Conservation (phyloP, 2,113 vertebrate species). For the Ameiurus melas region DNA sequence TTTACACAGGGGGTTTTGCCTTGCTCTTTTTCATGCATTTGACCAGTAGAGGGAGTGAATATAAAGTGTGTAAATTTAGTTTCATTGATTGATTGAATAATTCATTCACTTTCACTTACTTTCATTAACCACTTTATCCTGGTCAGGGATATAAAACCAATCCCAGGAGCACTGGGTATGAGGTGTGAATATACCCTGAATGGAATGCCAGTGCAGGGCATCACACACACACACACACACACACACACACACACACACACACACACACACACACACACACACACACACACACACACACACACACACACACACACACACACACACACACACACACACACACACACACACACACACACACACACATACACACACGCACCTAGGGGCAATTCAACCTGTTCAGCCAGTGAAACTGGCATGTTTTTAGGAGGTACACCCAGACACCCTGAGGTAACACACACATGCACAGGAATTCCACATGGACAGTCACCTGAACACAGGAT, state of each 20-base stretch:
- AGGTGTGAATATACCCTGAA: background rate
- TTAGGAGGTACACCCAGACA: background rate
- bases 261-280: no score
- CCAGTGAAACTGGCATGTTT: background rate
- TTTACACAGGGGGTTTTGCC: background rate
- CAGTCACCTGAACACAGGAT: background rate
- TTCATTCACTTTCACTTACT: background rate
- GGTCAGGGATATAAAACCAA: background rate
- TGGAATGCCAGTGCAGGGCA: background rate
- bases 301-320: background rate
- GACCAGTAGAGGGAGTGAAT: constrained; percentile 23
- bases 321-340: background rate
- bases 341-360: no score
- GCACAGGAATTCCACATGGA: background rate
- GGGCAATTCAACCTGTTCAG: background rate
- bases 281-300: no score
- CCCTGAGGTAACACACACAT: background rate
- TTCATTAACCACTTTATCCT: background rate
- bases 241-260: no score
- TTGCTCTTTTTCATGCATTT: background rate
- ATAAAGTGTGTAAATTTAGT: background rate
- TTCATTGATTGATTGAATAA: no score
- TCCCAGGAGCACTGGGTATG: background rate
- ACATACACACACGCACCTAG: background rate
- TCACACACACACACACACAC: background rate